Base-by-base conservation (phyloP, 2,888 invertebrate genomes). In the Nyleta sp. region DNA sequence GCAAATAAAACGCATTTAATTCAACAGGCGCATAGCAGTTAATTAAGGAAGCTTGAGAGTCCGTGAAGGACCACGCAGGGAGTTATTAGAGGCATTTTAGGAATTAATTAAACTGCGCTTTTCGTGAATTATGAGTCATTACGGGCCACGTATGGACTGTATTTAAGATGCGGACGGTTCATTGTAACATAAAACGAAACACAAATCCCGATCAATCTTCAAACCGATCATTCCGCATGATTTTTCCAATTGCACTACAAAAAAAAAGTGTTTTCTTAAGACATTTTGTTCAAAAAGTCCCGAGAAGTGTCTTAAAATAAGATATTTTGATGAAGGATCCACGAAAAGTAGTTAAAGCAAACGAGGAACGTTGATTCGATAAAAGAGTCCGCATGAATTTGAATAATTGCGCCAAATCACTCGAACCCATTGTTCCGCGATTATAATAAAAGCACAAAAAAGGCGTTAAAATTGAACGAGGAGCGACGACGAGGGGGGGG, bases 81-180 rank as follows among this genome's bases (percentile, higher is more conserved):
- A 46, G 68, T 57, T 68, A 68, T 68, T 59, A 59, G 48, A 40
- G 48, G 59, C 24, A 57, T 57, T 57, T 57, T 48, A 48, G 67
- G 48, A 57, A 68, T 57, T 68, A 68, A 68, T 68, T 68, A 68
- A 68, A 68, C 24, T 48, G 48, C 48, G 55, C 48, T 46, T 57
- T 68, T 48, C 35, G 20, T 46, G 48, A 57, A 48, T 68, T 68
- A 68, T 57, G 57, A 38, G 35, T 57, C 46, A 57, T 68, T 68
- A 57, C n/a, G 28, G 28, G 20, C 48, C 38, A 13, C 57, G 20
- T 68, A 35, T 48, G 48, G 48, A 44, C 31, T 42, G 18, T 48
- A 15, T 10, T 28, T 35, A 57, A 55, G 33, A 35, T 13, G 13
- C 44, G n/a, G n/a, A n/a, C n/a, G n/a, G n/a, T n/a, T n/a, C n/a